phyloP scores from a whole-genome alignment of 2,797 vertebrate species.

The Melanogrammus aeglefinus region DNA sequence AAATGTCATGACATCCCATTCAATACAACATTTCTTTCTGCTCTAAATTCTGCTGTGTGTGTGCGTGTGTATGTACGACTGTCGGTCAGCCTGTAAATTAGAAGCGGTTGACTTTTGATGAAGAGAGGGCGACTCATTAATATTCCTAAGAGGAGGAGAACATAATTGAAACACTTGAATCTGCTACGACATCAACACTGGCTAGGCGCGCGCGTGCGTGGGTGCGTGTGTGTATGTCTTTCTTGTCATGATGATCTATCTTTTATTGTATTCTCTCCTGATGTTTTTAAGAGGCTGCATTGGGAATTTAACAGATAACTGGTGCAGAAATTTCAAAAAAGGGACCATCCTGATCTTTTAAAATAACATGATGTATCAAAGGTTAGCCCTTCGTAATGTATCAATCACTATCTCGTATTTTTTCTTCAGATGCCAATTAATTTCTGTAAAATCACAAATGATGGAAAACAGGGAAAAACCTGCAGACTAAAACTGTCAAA shows the following conservation, averaged over 20 bases:
- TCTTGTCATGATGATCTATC: neutral
- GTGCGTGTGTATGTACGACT: neutral
- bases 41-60: neutral
- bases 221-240: neutral
- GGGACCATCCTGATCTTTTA: neutral
- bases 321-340: neutral
- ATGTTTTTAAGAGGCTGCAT: neutral
- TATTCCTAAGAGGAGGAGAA: slow-evolving; percentile 61
- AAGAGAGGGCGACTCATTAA: slow-evolving; percentile 47
- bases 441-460: neutral
- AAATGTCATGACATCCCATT: neutral
- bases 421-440: neutral
- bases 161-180: slow-evolving; percentile 63
- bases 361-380: neutral
- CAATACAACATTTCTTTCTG: neutral
- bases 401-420: neutral
- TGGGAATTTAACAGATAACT: neutral
- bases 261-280: neutral
- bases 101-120: slow-evolving; percentile 53
- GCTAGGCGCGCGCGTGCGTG: slow-evolving; percentile 1
- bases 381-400: neutral
- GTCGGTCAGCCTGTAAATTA: slow-evolving; percentile 32
- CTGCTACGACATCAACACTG: slow-evolving; percentile 35
- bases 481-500: neutral
- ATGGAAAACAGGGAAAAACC: neutral